These are phyloP conservation scores for Plecotus auritus DNA, from an alignment of 2,113 vertebrate species.

Conservation along the genomic window DNA sequence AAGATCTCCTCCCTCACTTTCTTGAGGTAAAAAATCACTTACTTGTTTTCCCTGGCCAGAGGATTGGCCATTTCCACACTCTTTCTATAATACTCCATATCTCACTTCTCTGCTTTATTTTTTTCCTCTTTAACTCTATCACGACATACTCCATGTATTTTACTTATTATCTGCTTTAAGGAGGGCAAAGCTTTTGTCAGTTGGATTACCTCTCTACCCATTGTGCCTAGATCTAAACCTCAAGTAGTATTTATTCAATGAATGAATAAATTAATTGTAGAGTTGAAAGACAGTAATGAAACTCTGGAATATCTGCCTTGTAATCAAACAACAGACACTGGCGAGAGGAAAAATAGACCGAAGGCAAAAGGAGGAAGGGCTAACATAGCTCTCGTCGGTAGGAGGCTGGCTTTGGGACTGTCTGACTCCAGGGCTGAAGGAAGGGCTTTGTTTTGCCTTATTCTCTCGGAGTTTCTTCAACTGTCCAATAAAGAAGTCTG, in stretches of 20 bases:
- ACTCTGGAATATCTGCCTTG: background rate
- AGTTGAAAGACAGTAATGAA: background rate
- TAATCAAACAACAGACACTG: background rate
- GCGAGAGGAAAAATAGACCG: background rate
- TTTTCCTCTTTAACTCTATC: background rate
- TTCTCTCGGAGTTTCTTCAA: background rate
- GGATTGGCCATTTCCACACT: background rate
- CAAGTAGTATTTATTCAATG: background rate
- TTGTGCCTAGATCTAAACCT: background rate
- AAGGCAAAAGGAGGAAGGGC: background rate
- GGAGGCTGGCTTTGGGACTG: background rate
- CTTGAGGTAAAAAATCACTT: background rate
- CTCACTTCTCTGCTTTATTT: background rate
- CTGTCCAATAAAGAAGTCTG: background rate
- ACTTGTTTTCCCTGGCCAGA: background rate
- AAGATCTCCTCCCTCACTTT: background rate
- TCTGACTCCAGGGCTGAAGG: background rate
- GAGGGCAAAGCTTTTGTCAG: background rate
- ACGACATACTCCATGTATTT: background rate
- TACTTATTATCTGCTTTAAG: background rate
- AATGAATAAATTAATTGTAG: background rate
- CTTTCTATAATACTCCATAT: background rate
- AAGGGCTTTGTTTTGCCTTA: background rate
- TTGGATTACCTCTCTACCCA: background rate
- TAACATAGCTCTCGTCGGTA: rapidly evolving